Evolutionary conservation across 2,113 vertebrate species (phyloP).

Genomic region (Melospiza melodia): DNA sequence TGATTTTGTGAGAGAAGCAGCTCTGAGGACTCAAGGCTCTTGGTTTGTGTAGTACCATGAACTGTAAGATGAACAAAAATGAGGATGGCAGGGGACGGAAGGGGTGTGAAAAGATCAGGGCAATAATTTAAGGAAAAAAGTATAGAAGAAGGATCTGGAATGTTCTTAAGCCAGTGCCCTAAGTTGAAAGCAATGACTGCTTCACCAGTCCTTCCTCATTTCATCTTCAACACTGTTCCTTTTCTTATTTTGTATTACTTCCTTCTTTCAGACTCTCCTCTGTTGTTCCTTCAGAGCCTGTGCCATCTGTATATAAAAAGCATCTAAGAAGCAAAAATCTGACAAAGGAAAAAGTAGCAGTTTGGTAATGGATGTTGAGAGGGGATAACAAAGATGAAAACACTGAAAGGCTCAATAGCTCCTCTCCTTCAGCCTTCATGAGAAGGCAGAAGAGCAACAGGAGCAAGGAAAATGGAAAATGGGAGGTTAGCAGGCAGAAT

Average conservation of each 20-base stretch:
- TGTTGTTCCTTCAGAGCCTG: neutral
- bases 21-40: neutral
- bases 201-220: neutral
- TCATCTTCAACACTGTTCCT: neutral
- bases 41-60: neutral
- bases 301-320: conserved; percentile 10
- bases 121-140: neutral
- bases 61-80: neutral
- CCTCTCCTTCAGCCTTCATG: neutral
- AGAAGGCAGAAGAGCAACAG: neutral
- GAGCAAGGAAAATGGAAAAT: neutral
- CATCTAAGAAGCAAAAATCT: conserved; percentile 6
- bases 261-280: neutral
- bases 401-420: conserved; percentile 17
- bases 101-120: neutral
- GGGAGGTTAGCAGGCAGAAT: neutral
- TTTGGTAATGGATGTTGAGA: conserved; percentile 37
- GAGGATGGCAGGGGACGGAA: neutral
- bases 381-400: neutral
- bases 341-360: conserved; percentile 21
- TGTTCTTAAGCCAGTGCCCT: neutral
- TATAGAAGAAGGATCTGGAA: neutral
- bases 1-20: neutral
- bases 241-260: neutral
- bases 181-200: neutral